Conservation (phyloP, 2,113 vertebrate species). For the Lathamus discolor region DNA sequence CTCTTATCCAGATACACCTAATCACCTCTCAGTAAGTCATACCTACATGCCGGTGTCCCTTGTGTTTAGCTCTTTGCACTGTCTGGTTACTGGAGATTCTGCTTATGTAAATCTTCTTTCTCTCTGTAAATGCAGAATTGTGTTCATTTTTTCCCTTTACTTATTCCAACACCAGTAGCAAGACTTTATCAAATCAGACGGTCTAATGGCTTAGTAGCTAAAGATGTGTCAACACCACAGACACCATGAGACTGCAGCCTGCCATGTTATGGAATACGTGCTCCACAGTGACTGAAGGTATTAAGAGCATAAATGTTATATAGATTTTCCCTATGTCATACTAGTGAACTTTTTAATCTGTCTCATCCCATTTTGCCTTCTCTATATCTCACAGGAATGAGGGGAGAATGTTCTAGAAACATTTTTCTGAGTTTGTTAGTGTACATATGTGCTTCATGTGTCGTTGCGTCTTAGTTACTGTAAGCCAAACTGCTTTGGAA, state of each 20-base stretch:
- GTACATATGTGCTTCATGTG: not conserved
- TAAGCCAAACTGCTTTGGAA: not conserved
- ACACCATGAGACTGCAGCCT: not conserved
- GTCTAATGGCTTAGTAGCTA: not conserved
- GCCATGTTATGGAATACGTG: not conserved
- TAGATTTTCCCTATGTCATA: not conserved
- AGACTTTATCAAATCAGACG: not conserved
- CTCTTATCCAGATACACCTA: not conserved
- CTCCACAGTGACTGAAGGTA: not conserved
- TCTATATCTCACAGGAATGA: not conserved
- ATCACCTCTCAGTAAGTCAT: conserved; percentile 56
- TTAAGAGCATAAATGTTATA: not conserved
- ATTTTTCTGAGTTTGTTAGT: not conserved
- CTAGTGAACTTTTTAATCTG: not conserved
- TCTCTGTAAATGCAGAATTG: not conserved
- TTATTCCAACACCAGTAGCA: not conserved
- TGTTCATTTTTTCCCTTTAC: not conserved
- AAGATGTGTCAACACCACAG: not conserved
- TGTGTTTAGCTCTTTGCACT: conserved; percentile 16
- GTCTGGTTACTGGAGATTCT: not conserved
- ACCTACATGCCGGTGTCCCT: not conserved
- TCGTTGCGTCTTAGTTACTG: not conserved
- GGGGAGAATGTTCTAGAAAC: not conserved
- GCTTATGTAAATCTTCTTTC: not conserved
- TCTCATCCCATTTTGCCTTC: not conserved